Evolutionary conservation across 2,888 invertebrate species (phyloP).

Genomic region (Drosophila cyrtoloma): DNA sequence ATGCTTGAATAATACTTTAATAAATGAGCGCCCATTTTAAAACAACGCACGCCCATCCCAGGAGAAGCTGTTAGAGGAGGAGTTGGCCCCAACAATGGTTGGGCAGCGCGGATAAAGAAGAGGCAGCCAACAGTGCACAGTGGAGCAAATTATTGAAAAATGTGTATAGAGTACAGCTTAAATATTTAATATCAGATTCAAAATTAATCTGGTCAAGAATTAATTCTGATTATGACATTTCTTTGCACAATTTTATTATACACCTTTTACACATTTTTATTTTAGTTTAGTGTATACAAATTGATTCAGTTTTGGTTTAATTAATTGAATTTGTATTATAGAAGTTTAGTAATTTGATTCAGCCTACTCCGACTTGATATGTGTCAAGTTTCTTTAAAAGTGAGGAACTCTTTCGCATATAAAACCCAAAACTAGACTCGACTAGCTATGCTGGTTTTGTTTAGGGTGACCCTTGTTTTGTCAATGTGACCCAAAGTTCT

Average conservation of each 20-base stretch:
- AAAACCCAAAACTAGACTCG: not conserved
- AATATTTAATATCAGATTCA: not conserved
- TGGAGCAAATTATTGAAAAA: not conserved
- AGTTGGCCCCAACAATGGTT: constrained; percentile 49
- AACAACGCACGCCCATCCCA: constrained; percentile 9
- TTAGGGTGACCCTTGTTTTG: not conserved
- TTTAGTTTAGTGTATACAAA: no score
- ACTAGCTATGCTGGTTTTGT: not conserved
- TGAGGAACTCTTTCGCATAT: not conserved
- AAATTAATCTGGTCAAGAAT: not conserved
- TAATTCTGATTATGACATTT: not conserved
- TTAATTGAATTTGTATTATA: not conserved
- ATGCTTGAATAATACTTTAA: constrained; percentile 66
- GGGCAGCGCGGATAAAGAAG: not conserved
- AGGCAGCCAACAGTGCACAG: constrained; percentile 28
- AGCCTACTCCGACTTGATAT: not conserved
- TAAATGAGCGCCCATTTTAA: constrained; percentile 57
- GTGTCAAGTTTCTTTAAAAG: not conserved
- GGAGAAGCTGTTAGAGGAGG: constrained; percentile 41
- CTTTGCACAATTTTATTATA: no score
- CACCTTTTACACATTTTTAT: no score
- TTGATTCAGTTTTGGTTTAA: not conserved
- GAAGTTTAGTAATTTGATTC: not conserved
- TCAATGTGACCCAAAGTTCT: constrained; percentile 39
- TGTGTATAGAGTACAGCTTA: no score